Evolutionary conservation across 2,888 invertebrate species (phyloP).

Genomic region (Platycheirus albimanus): DNA sequence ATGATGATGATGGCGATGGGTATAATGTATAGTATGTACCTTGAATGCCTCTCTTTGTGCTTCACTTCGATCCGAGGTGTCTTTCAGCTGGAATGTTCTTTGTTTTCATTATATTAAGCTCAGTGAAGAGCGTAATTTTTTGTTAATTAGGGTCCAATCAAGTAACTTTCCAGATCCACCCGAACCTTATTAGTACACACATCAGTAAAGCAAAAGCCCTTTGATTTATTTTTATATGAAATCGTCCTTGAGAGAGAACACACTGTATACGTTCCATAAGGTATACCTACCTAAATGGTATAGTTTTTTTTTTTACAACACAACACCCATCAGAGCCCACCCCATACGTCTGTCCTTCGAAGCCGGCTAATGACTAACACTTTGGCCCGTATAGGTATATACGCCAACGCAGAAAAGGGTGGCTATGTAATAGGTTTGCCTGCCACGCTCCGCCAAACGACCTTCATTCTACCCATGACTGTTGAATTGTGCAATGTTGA

Average conservation of each 20-base stretch:
- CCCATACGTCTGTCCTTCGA: neutral
- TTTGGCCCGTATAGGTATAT: slow-evolving; percentile 30
- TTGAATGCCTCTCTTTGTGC: slow-evolving; percentile 18
- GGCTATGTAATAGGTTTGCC: slow-evolving; percentile 45
- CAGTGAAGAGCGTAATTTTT: slow-evolving; percentile 42
- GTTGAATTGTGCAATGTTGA: slow-evolving; percentile 69
- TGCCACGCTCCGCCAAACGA: slow-evolving; percentile 55
- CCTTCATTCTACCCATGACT: slow-evolving; percentile 65
- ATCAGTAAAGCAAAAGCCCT: slow-evolving; percentile 27
- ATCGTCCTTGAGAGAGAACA: slow-evolving; percentile 59
- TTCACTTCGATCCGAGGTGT: slow-evolving; percentile 4
- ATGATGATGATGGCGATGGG: no score
- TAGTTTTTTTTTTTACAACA: neutral
- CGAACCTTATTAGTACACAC: neutral
- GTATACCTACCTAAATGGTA: no score
- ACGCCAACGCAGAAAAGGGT: slow-evolving; percentile 59
- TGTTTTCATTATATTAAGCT: slow-evolving; percentile 32
- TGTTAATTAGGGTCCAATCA: slow-evolving; percentile 57
- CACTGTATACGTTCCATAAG: no score
- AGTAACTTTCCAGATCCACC: slow-evolving; percentile 15
- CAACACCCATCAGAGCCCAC: neutral
- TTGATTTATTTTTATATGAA: slow-evolving; percentile 63
- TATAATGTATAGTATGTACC: no score
- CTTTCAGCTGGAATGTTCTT: slow-evolving; percentile 39
- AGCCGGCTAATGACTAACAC: slow-evolving; percentile 70